Evolutionary conservation across 2,888 invertebrate genomes (phyloP).

Genomic region (Clunio marinus): DNA sequence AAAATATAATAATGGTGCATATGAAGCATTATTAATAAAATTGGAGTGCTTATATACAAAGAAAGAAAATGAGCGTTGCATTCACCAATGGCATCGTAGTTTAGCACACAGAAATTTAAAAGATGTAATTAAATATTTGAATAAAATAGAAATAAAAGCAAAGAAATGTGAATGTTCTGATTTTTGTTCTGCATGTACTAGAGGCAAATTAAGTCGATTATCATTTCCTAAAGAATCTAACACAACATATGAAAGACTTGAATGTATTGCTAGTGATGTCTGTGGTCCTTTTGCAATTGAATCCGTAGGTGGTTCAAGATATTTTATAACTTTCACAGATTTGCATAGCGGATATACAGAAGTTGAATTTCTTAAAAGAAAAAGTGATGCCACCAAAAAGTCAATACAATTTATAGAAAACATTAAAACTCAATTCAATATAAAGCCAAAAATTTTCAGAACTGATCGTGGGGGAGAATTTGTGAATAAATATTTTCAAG

Average conservation of each 20-base stretch:
- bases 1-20: background rate
- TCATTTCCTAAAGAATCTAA: conserved; percentile 41
- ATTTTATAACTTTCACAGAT: conserved; percentile 48
- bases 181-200: conserved; percentile 41
- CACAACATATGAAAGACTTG: conserved; percentile 42
- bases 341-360: conserved; percentile 42
- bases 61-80: background rate
- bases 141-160: background rate
- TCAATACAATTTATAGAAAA: conserved; percentile 42
- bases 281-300: conserved; percentile 46
- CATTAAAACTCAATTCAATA: conserved; percentile 41
- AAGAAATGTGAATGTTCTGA: conserved; percentile 19
- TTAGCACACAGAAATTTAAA: background rate
- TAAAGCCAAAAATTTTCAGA: conserved; percentile 42
- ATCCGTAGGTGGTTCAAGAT: conserved; percentile 46
- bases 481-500: conserved; percentile 41
- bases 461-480: conserved; percentile 44
- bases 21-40: background rate
- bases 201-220: conserved; percentile 42
- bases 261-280: conserved; percentile 46
- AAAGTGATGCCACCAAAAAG: conserved; percentile 41
- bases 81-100: conserved; percentile 5
- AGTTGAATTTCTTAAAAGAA: conserved; percentile 40
- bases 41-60: background rate
- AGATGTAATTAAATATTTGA: background rate